phyloP scores from a whole-genome alignment of 2,888 invertebrate species.

The Athalia rosae region DNA sequence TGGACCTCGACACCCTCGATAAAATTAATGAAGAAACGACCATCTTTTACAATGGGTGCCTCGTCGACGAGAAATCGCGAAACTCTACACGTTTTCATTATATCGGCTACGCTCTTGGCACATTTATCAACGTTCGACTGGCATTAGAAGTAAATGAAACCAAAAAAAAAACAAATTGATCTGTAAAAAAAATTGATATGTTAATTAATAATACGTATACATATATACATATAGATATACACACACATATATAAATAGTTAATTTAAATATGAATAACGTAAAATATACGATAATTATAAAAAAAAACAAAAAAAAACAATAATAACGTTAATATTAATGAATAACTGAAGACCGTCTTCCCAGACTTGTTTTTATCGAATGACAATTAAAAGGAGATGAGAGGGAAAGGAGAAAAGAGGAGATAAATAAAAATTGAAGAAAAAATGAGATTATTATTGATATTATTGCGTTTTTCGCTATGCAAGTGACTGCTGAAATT shows the following conservation, averaged over 20 bases:
- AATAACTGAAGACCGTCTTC: neutral
- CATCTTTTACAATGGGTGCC: slow-evolving; percentile 42
- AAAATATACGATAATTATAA: slow-evolving; percentile 15
- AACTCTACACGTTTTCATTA: neutral
- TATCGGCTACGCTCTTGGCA: neutral
- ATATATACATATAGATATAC: neutral
- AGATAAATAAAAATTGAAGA: slow-evolving; percentile 1
- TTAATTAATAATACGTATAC: slow-evolving; percentile 11
- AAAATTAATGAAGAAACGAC: slow-evolving; percentile 62
- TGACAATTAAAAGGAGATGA: neutral
- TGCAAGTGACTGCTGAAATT: slow-evolving; percentile 29
- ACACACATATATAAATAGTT: neutral
- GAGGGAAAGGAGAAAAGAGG: neutral
- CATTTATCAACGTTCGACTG: neutral
- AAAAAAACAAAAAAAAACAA: neutral
- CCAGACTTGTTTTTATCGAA: too few species aligned
- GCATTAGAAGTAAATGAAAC: neutral
- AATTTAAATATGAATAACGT: neutral
- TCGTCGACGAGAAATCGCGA: slow-evolving; percentile 31
- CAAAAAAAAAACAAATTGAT: neutral
- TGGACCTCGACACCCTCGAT: slow-evolving; percentile 59
- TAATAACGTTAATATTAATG: neutral
- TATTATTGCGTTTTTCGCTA: neutral
- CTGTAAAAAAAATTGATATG: slow-evolving; percentile 7
- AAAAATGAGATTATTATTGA: slow-evolving; percentile 2